Conservation (phyloP, 2,888 invertebrate species). For the Anorthoa munda region DNA sequence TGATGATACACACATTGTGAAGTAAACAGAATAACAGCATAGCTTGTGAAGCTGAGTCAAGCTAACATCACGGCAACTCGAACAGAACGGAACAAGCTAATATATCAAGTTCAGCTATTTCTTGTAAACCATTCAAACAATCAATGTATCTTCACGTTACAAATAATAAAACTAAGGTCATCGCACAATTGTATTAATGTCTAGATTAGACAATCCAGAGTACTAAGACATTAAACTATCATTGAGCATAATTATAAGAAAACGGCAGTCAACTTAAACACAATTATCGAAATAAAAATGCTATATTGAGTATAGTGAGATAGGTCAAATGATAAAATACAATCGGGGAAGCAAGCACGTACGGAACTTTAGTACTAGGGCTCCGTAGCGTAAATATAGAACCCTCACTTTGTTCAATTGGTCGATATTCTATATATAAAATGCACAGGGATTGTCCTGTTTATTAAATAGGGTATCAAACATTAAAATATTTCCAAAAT, state of each 20-base stretch:
- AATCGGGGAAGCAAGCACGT: constrained; percentile 62
- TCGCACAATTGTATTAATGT: constrained; percentile 77
- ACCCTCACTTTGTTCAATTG: constrained; percentile 60
- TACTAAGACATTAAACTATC: constrained; percentile 81
- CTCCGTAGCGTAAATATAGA: constrained; percentile 54
- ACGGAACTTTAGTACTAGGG: constrained; percentile 62
- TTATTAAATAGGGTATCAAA: constrained; percentile 61
- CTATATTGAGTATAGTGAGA: constrained; percentile 87
- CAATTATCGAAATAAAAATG: constrained; percentile 83
- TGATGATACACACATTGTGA: constrained; percentile 69
- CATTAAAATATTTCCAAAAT: constrained; percentile 62
- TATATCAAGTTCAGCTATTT: constrained; percentile 38
- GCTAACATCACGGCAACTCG: constrained; percentile 34
- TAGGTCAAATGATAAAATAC: constrained; percentile 79
- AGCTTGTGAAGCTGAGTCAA: constrained; percentile 26
- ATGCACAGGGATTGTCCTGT: constrained; percentile 53
- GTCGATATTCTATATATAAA: constrained; percentile 59
- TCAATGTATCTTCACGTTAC: constrained; percentile 66
- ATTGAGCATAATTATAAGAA: constrained; percentile 89
- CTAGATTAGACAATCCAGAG: constrained; percentile 76
- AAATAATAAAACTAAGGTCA: constrained; percentile 84
- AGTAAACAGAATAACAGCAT: constrained; percentile 38
- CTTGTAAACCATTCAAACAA: constrained; percentile 52
- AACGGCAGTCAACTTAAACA: constrained; percentile 88
- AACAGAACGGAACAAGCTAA: constrained; percentile 34